Evolutionary conservation across 2,888 invertebrate genomes (phyloP).

Genomic region (Halictus ligatus): DNA sequence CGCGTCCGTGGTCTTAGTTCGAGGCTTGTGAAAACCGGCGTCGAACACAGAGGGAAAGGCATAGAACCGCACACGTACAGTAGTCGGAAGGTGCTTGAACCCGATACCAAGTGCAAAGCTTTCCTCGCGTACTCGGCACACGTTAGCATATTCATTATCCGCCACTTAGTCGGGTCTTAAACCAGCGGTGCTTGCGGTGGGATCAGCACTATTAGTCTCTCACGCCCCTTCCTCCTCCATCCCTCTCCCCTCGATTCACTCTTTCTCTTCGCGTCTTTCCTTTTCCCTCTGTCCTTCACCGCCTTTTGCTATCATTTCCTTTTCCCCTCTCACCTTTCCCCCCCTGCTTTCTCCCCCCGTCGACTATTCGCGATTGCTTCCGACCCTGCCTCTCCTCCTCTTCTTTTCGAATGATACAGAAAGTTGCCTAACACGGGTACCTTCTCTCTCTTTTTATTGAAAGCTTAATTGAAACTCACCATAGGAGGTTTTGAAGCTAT

Average conservation of each 20-base stretch:
- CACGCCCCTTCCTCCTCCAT: slow-evolving; percentile 37
- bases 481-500: too few species aligned
- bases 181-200: slow-evolving; percentile 71
- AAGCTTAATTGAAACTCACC: too few species aligned
- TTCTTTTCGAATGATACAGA: not conserved
- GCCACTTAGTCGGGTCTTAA: slow-evolving; percentile 78
- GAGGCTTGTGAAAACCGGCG: slow-evolving; percentile 44
- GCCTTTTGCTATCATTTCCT: slow-evolving; percentile 33
- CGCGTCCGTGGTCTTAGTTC: slow-evolving; percentile 12
- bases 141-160: slow-evolving; percentile 83
- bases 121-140: slow-evolving; percentile 78
- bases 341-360: too few species aligned
- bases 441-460: too few species aligned
- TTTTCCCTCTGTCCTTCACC: slow-evolving; percentile 41
- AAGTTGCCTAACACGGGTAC: too few species aligned
- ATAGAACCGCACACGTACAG: slow-evolving; percentile 42
- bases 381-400: too few species aligned
- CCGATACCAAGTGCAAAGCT: slow-evolving; percentile 80
- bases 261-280: slow-evolving; percentile 39
- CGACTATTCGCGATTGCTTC: too few species aligned
- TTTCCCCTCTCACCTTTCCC: not conserved
- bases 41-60: slow-evolving; percentile 21
- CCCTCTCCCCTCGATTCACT: slow-evolving; percentile 4
- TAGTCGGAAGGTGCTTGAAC: slow-evolving; percentile 75
- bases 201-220: slow-evolving; percentile 78